Base-by-base conservation (phyloP, 2,888 invertebrate genomes). In the Tenthredo livida region DNA sequence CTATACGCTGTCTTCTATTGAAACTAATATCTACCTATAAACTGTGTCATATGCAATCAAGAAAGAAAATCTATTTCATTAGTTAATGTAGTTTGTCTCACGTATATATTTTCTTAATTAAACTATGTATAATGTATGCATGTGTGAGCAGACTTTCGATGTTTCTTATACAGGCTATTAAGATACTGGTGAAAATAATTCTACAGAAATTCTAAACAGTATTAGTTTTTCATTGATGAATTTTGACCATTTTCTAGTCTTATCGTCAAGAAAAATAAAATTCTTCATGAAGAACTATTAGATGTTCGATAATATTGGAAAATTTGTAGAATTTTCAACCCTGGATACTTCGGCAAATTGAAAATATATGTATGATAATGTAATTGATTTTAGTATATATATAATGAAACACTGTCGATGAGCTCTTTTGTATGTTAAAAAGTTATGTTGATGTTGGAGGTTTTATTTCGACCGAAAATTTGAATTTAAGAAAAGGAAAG, bases 31-130 rank as follows among this genome's bases (percentile, higher is more conserved):
- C 15, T 50, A 33, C 10, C 58, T 33, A 80, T 33, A 80, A 80
- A 61, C 21, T 80, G 40, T 80, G 37, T 25, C 50, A 77, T 67
- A 67, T 10, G 33, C 50, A 29, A 77, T 77, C 77, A 25, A 54
- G 50, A 77, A 50, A 15, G 54, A n/a, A 54, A 50, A 54, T 80
- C 80, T 61, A 21, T 61, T 40, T 80, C 80, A 80, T 40, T 61
- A 80, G 80, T 58, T 50, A 29, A 77, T 77, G 54, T 77, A 33
- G 33, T 40, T 10, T 33, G 33, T 58, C 58, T 12, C 21, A 40
- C 70, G 7, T 72, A 2, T 40, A 7, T 72, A 2, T 40, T 17
- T n/a, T 33, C 40, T 72, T 72, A n/a, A 33, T n/a, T 72, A 33
- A 9, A n/a, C n/a, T 54, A 54, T 54, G 10, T 54, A 10, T 17